Base-by-base conservation (phyloP, 1,140 invertebrate species). In the Marisa cornuarietis region DNA sequence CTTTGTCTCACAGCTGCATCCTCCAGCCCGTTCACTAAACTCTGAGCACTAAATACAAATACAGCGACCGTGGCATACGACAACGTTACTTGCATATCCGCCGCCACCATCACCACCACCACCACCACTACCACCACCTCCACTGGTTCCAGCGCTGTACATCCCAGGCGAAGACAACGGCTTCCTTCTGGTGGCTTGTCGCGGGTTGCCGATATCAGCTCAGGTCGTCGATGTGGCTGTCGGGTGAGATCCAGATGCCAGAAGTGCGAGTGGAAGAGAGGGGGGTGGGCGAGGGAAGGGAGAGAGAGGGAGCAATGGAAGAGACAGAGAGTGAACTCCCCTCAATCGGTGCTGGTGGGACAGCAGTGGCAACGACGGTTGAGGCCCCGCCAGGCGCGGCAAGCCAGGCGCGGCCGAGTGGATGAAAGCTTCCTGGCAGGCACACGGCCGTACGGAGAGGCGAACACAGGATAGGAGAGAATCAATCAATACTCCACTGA, bases 191-290 rank as follows among this genome's bases (percentile, higher is more conserved):
- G 65, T 6, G 11, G 65, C n/a, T 31, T 68, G 65, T 68, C n/a
- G n/a, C 22, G 65, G 22, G 11, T 22, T 13, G 65, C 13, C 22
- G 65, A 31, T 11, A n/a, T 13, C 26, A 31, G 65, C 54, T 26
- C 51, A 63, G 16, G 58, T 16, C 16, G 69, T 42, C 8, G 66
- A 24, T 26, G 58, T 14, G n/a, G 51, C 18, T n/a, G 10, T 20
- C 20, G 71, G 26, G 26, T 51, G 24, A 24, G 54, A 31, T 63
- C 13, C 31, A 69, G 42, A 78, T 49, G 68, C n/a, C 58, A 68
- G 62, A 54, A 89, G 92, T 92, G 75, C 92, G 91, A 89, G 78
- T 58, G 68, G 68, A 42, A 72, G 78, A 72, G 65, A 13, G 22
- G 13, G 65, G 13, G 65, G 31, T n/a, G 54, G 54, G 31, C 20